These are phyloP conservation scores for zebrafish (Danio rerio) DNA, from an alignment of 2,113 vertebrate genomes.

Conservation along the genomic window GRCz12tu NC_133192.1:8295501-8296000, in stretches of 20 bases:
- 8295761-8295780: background rate
- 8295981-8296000: too few relatives aligned
- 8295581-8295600: background rate
- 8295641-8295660: background rate
- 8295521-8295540: background rate
- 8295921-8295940: too few relatives aligned
- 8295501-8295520: background rate
- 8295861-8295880: too few relatives aligned
- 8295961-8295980: too few relatives aligned
- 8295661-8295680: conserved; percentile 27
- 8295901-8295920: too few relatives aligned
- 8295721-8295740: background rate
- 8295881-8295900: too few relatives aligned
- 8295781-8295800: background rate
- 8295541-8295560: background rate
- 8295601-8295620: background rate
- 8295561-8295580: background rate
- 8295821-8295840: background rate
- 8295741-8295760: background rate
- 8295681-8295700: background rate
- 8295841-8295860: background rate
- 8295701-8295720: background rate
- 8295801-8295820: background rate
- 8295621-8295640: background rate
- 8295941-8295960: too few relatives aligned